Base-by-base conservation (phyloP, 1,140 invertebrate genomes). In the Odontomachus brunneus region DNA sequence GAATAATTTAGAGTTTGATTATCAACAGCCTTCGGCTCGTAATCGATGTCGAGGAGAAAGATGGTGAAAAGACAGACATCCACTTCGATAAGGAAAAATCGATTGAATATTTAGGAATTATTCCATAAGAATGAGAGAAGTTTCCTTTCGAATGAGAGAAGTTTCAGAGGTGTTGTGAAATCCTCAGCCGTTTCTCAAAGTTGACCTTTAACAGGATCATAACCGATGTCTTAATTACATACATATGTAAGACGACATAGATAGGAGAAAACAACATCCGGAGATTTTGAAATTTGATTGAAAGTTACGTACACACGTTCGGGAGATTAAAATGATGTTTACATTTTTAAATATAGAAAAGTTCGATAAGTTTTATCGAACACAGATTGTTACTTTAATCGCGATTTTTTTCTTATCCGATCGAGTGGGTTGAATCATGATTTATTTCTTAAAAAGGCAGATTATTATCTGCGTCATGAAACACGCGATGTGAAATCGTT, bases 401-500 rank as follows among this genome's bases (percentile, higher is more conserved):
- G 38, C 19, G 14, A 53, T 53, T n/a, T n/a, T n/a, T n/a, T 51
- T 67, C 29, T 22, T 2, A 19, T 49, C 2, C n/a, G n/a, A 49
- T 74, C n/a, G 24, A 1, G 53, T 12, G 11, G 15, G 29, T 65
- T 0, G 3, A 76, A 76, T 65, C 49, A 33, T 29, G 49, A 63
- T 55, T 22, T 29, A n/a, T 62, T 76, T 44, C 48, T 38, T 15
- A 38, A 29, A 66, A 75, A 22, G 14, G 26, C 12, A 1, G 15
- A 44, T 73, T 62, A 69, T 49, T 53, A 63, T 55, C 15, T 11
- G 11, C 29, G 67, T 38, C 2, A 33, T 19, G 38, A 1, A 15
- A 3, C 15, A 24, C 9, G 12, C n/a, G n/a, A 53, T 74, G 62
- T 55, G 3, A 85, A 85, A 75, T 73, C 14, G 38, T 60, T 48